Evolutionary conservation across 2,888 invertebrate genomes (phyloP), one percentile per base, ranked within the genome.

Genomic region (Invenusta paracnida): DNA sequence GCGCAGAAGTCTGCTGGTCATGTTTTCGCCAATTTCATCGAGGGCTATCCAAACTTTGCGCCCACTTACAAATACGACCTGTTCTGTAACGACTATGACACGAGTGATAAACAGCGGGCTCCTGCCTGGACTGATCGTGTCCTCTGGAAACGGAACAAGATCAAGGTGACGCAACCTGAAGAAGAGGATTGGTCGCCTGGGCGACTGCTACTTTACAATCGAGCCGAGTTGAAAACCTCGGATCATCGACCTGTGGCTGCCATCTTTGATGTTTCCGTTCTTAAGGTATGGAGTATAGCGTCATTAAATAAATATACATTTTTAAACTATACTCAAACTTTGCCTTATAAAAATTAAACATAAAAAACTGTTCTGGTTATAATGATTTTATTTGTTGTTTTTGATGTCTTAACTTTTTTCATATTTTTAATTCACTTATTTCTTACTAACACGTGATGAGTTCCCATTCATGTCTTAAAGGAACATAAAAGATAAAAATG

Each of bases 21-120:
- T 87, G 91, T 91, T 87, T 86, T 89, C 28, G 13, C 94, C 82
- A 96, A 95, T 67, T 97, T 97, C 91, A 93, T 94, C 89, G 97
- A 97, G 92, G 96, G 95, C 0, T 94, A 95, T 31, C 95, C 97
- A 85, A 95, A 94, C 27, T 97, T 97, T 92, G 95, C 95, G 67
- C 97, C 97, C 28, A 97, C 97, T 0, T 98, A 97, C 91, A 98
- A 98, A 94, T 98, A 96, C 91, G 96, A 97, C 91, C 95, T 95
- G 0, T 96, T 96, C 11, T 96, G 96, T 0, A 95, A 96, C 90
- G 94, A 94, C 89, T 98, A 82, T 29, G 82, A 86, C 66, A 86
- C 86, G 91, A 91, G 91, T 87, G 85, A 87, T n/a, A 97, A 96
- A 92, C 88, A 90, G 87, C 94, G 98, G 85, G 93, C 96, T 88